Percentiles rank a stretch among this genome's conserved stretches.
These are phyloP conservation scores for Acronicta alni DNA, from an alignment of 2,888 invertebrate genomes.

Conservation along the genomic window DNA sequence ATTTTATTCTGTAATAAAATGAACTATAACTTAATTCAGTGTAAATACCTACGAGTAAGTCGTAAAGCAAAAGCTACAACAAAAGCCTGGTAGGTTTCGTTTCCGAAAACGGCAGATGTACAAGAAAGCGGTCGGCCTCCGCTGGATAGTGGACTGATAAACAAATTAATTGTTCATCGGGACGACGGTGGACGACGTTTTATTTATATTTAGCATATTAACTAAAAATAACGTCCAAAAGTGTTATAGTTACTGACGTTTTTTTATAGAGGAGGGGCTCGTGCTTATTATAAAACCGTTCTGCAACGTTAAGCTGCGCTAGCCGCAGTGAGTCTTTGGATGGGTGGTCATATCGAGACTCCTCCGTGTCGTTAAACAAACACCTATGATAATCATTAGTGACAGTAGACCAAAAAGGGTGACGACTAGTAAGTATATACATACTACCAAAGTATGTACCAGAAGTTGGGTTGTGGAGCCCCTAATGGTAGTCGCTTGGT, in stretches of 20 bases:
- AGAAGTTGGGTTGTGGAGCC: conserved; percentile 8
- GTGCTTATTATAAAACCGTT: no score
- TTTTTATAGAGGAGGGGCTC: no score
- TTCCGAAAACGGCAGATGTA: conserved; percentile 63
- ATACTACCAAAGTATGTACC: no score
- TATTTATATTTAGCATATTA: conserved; percentile 54
- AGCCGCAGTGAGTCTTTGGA: no score
- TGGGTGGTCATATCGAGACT: no score
- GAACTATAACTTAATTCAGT: conserved; percentile 18
- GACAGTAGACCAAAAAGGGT: no score
- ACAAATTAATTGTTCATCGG: conserved; percentile 70
- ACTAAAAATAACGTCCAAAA: conserved; percentile 41
- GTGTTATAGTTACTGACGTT: neutral
- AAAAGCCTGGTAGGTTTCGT: conserved; percentile 57
- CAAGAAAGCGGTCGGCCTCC: conserved; percentile 74
- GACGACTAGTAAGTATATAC: no score
- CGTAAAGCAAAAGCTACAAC: conserved; percentile 50
- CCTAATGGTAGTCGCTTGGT: neutral
- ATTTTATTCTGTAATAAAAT: neutral
- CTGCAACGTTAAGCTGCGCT: no score
- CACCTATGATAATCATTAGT: no score
- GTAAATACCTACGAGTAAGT: conserved; percentile 23
- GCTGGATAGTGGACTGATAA: conserved; percentile 66
- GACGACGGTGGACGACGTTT: conserved; percentile 51
- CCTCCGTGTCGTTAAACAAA: no score